Percentiles rank a stretch among this genome's conserved stretches.
These are phyloP conservation scores for Zapus hudsonius DNA, from an alignment of 2,113 vertebrate species.

Conservation along the genomic window DNA sequence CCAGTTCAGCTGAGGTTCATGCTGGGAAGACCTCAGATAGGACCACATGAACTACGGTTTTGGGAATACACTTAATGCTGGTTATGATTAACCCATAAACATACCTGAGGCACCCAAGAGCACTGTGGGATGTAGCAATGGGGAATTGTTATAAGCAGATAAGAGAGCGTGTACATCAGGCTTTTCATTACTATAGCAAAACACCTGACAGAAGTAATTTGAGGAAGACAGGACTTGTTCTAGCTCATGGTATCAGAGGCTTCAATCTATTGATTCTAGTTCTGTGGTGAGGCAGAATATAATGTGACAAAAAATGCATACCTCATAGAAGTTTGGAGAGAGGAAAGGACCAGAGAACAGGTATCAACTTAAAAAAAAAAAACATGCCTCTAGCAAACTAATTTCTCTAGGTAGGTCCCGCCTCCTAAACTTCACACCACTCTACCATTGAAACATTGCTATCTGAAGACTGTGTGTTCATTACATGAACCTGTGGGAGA, in stretches of 20 bases:
- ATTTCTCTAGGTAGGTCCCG: background rate
- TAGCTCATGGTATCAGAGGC: background rate
- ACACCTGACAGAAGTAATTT: background rate
- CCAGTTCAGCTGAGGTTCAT: background rate
- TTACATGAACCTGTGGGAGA: background rate
- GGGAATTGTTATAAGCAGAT: background rate
- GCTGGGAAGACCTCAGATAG: background rate
- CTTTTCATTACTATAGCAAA: background rate
- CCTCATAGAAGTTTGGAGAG: background rate
- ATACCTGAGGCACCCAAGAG: background rate
- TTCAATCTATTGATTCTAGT: background rate
- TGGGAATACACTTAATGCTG: background rate
- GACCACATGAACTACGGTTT: background rate
- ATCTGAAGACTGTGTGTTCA: background rate
- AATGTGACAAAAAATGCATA: background rate
- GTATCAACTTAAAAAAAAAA: background rate
- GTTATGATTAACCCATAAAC: background rate
- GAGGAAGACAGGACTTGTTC: background rate
- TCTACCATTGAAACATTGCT: background rate
- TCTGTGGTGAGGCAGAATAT: background rate
- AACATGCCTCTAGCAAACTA: no score
- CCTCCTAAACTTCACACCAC: background rate
- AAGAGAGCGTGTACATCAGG: background rate
- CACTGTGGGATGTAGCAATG: background rate
- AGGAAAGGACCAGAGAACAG: background rate